Evolutionary conservation across 2,797 vertebrate genomes (phyloP), one percentile per base, ranked within the genome.

Genomic region (Platalea minor): DNA sequence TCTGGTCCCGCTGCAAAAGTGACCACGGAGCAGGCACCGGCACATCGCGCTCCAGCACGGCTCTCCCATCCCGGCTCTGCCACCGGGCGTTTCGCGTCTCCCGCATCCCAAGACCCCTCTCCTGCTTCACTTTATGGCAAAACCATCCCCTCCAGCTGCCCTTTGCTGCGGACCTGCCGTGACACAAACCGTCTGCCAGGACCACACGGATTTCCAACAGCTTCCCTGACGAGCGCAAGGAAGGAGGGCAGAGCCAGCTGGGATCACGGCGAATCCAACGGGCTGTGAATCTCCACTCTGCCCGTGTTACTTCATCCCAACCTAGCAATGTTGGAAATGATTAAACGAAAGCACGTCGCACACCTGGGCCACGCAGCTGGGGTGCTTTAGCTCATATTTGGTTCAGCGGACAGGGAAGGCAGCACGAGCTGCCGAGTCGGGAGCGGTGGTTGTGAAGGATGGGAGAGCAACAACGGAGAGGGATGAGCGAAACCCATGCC

Each of bases 151-250:
- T 25, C 19, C 56, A 37, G 68, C 20, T 3, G 12, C 4, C 7
- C 50, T 45, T 43, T 18, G 35, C 57, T n/a, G 56, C 9, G 21
- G 56, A 23, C 57, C 24, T 26, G 59, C 57, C 24, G 7, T 5
- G 10, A 26, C 57, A 12, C 24, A 17, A 37, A 26, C 60, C 13
- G 33, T 23, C 43, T 69, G 63, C 64, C 29, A 7, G 53, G 39
- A 65, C 20, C 5, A 0, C 13, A 0, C 0, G 25, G 73, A 8
- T 81, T 35, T 29, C 0, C 5, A 81, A 70, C 25, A 10, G 16
- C 7, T 16, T 53, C 41, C 29, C 59, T 6, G 1, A 5, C 0
- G 5, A 53, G 69, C 9, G 1, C 1, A 1, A 1, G 53, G 70
- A 46, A 79, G 63, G 14, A 10, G 35, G 50, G 43, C 64, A 54